Percentiles rank a stretch among this genome's conserved stretches.
These are phyloP conservation scores for Chloebia gouldiae DNA, from an alignment of 2,113 vertebrate genomes.

Conservation along the genomic window DNA sequence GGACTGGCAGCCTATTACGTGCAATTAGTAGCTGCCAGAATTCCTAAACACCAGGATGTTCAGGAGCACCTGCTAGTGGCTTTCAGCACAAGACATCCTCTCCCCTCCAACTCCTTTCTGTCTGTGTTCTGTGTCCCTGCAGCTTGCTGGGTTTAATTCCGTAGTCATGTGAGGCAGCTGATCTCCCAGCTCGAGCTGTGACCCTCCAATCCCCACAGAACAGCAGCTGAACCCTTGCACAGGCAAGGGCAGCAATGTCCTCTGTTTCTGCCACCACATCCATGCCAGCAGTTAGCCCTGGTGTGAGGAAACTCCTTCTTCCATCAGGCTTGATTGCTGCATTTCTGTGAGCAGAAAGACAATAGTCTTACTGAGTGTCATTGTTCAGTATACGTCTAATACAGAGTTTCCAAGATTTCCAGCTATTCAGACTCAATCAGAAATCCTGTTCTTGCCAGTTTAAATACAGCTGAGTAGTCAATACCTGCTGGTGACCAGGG, in stretches of 20 bases:
- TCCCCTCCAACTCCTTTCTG: not conserved
- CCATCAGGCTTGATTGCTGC: not conserved
- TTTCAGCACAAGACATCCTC: conserved; percentile 34
- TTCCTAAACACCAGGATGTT: not conserved
- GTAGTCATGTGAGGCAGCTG: not conserved
- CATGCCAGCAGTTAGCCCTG: not conserved
- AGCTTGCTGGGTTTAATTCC: not conserved
- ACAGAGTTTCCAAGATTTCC: not conserved
- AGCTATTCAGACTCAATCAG: not conserved
- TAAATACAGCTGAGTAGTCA: not conserved
- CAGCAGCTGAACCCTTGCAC: not conserved
- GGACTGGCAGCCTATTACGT: not conserved
- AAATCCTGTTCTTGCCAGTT: not conserved
- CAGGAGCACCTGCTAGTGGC: conserved; percentile 37
- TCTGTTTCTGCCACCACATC: not conserved
- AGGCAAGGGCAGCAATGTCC: not conserved
- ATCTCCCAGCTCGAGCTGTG: not conserved
- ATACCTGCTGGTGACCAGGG: not conserved
- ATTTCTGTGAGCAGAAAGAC: not conserved
- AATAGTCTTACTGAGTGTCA: not conserved
- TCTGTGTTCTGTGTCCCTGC: not conserved
- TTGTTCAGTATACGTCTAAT: not conserved
- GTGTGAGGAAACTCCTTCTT: not conserved
- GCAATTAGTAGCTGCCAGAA: not conserved
- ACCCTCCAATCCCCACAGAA: not conserved